phyloP scores from a whole-genome alignment of 2,797 vertebrate species.

The Limnodromus scolopaceus region DNA sequence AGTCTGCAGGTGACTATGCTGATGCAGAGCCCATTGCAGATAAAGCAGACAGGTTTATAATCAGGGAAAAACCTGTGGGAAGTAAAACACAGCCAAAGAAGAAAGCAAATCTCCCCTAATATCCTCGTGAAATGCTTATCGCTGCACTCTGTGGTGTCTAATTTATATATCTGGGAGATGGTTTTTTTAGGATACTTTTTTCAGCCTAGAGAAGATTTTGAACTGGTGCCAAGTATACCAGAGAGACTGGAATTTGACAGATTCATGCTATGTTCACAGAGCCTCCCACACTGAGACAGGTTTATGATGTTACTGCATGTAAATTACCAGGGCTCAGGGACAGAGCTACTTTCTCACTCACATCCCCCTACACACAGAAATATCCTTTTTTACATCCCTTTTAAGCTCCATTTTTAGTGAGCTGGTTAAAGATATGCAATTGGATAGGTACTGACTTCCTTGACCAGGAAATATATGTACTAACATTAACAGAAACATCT shows the following conservation, averaged over 20 bases:
- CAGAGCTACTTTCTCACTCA: background rate
- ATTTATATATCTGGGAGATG: background rate
- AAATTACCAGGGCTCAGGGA: background rate
- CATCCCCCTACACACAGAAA: background rate
- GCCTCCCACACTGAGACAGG: conserved; percentile 1
- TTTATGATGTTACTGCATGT: conserved; percentile 15
- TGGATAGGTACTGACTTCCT: background rate
- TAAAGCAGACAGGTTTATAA: background rate
- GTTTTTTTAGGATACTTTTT: background rate
- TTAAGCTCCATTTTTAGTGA: background rate
- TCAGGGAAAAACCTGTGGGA: background rate
- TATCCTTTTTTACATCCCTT: background rate
- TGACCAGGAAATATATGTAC: background rate
- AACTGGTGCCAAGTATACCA: background rate
- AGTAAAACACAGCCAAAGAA: background rate
- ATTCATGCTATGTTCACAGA: background rate
- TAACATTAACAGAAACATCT: background rate
- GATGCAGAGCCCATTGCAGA: background rate
- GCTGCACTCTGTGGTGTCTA: background rate
- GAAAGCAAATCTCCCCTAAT: background rate
- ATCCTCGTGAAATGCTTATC: background rate
- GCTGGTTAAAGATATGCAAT: background rate
- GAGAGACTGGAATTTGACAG: conserved; percentile 12
- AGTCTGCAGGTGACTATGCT: background rate
- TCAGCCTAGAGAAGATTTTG: background rate